Base-by-base conservation (phyloP, 2,797 vertebrate species). In the Macroramphosus scolopax region DNA sequence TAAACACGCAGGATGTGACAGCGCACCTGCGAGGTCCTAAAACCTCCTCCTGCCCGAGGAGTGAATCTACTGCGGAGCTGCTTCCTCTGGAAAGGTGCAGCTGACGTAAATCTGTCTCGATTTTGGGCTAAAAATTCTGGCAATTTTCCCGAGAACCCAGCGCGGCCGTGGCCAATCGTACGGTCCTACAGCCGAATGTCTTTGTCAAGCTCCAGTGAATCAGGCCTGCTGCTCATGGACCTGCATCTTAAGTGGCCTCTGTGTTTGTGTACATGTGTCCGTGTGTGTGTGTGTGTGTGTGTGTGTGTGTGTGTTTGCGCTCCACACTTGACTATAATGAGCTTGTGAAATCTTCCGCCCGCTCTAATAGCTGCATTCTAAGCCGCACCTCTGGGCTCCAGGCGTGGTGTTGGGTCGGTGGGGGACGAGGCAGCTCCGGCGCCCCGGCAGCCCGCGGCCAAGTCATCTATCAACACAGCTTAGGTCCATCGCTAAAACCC, bases 321-420 rank as follows among this genome's bases (percentile, higher is more conserved):
- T 49, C 75, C 50, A 72, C 70, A 47, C 68, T 79, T 44, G 42
- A 63, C 60, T 75, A 63, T 85, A 89, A 89, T 81, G 78, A 89
- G 83, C 82, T 77, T 28, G 51, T 79, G 74, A 82, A 81, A 84
- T 86, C 78, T 81, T 76, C 57, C 37, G 63, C 52, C 71, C 41
- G 72, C 78, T 84, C 77, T 81, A 82, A 85, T 83, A 78, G 87
- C 72, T 65, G 75, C 72, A 67, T 72, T 73, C 68, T 70, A 64
- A 87, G 77, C 72, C 73, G 33, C 70, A 72, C 68, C 84, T 69
- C 68, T 38, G 62, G 65, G 82, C 80, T 53, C 73, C 58, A 72
- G 60, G 63, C 3, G 61, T 76, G 32, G 38, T 15, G 48, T 12
- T 39, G 65, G 39, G 59, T 72, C 33, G 34, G 59, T 73, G 76